Base-by-base conservation (phyloP, 2,113 vertebrate species). In the Gobius niger region DNA sequence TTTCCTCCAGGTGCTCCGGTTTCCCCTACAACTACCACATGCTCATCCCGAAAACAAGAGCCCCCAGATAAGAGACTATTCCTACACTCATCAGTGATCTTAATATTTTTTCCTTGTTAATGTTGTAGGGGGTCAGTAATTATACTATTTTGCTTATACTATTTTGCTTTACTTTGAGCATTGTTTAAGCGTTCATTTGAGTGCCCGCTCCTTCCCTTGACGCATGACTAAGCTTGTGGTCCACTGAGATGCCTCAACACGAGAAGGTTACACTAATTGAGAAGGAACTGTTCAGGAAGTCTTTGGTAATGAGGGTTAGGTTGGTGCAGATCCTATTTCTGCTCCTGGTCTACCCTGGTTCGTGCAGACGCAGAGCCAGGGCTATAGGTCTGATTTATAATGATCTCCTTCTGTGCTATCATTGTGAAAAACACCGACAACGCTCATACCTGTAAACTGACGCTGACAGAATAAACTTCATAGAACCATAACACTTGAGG, bases 181-280 rank as follows among this genome's bases (percentile, higher is more conserved):
- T 34, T 34, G 24, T 34, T 34, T 34, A 4, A 34, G 24, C 3
- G 2, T 52, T 16, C 1, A 51, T 8, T 51, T 16, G 0, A 8
- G 15, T 52, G 15, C 11, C 18, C 6, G 52, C 12, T 54, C 16
- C 52, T 3, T 6, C 18, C 12, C 52, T 16, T 10, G 53, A 6
- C 1, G 77, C 88, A 88, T 86, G 84, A 79, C 75, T 67, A 75
- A 72, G 77, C 79, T 70, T 65, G 64, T 50, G 16, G 44, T 76
- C 5, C 16, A 19, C 8, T n/a, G 13, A 15, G 44, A 63, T 44
- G 19, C 66, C 53, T 63, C 60, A 63, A 51, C 18, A 72, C 72
- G 91, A 89, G 87, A 90, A 91, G 90, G 90, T 92, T 88, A 80
- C 68, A 72, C 76, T 91, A 90, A 92, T 92, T 89, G 88, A 84